Evolutionary conservation across 1,140 invertebrate species (phyloP).

Genomic region (Scylla paramamosain): DNA sequence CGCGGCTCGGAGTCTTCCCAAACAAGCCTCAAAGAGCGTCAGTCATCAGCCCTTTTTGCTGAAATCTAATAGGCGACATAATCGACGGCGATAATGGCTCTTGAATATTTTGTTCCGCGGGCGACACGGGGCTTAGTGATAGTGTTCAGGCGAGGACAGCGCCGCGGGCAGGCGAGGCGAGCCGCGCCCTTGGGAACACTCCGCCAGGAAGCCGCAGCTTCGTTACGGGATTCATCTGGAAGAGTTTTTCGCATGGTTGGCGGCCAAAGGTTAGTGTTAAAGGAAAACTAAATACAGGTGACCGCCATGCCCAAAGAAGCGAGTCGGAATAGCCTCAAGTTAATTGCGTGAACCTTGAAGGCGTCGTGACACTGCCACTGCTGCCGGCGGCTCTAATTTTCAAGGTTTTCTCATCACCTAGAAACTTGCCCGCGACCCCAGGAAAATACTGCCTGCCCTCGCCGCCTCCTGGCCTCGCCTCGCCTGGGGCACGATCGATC

Average conservation of each 20-base stretch:
- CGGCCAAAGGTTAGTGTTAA: not conserved
- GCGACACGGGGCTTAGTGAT: constrained; percentile 25
- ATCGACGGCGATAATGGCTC: not conserved
- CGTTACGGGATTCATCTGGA: not conserved
- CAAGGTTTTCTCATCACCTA: not conserved
- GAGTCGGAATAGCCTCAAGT: not conserved
- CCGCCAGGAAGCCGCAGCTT: not conserved
- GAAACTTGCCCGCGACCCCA: not conserved
- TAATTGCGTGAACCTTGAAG: not conserved
- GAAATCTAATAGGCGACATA: not conserved
- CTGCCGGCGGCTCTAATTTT: not conserved
- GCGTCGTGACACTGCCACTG: not conserved
- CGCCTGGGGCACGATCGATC: not conserved
- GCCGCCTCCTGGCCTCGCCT: not conserved
- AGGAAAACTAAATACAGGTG: not conserved
- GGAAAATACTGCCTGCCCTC: not conserved
- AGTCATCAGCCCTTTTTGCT: not conserved
- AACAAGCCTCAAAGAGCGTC: not conserved
- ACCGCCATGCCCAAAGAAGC: not conserved
- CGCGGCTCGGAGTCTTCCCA: not conserved
- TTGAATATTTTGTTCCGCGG: constrained; percentile 10
- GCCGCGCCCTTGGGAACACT: not conserved
- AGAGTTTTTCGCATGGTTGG: not conserved
- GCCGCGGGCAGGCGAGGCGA: not conserved
- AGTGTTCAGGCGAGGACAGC: not conserved